Evolutionary conservation across 2,888 invertebrate genomes (phyloP).

Genomic region (Drosophila dives): DNA sequence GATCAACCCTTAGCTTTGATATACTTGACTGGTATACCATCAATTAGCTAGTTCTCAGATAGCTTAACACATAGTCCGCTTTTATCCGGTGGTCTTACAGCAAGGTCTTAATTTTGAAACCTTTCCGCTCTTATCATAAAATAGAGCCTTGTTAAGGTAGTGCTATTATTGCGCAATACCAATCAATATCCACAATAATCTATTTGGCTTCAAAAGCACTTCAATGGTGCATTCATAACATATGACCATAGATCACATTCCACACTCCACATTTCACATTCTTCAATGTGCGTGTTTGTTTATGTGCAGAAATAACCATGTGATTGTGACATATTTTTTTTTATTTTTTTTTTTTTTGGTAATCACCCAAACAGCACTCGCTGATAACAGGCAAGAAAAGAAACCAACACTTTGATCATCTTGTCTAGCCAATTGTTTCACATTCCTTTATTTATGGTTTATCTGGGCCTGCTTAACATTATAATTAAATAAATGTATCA

Average conservation of each 20-base stretch:
- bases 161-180: conserved; percentile 19
- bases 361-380: conserved; percentile 4
- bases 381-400: conserved; percentile 4
- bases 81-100: conserved; percentile 11
- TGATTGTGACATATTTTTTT: conserved; percentile 22
- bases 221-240: conserved; percentile 20
- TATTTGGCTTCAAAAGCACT: conserved; percentile 46
- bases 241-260: conserved; percentile 32
- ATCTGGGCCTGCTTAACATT: background rate
- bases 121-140: conserved; percentile 18
- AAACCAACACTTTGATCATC: conserved; percentile 9
- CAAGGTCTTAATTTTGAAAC: conserved; percentile 35
- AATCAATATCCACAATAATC: conserved; percentile 35
- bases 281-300: background rate
- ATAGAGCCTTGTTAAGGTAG: conserved; percentile 13
- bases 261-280: conserved; percentile 7
- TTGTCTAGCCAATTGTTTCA: background rate
- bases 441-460: background rate
- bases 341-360: conserved; percentile 9
- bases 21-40: conserved; percentile 12
- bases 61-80: conserved; percentile 10
- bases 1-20: background rate
- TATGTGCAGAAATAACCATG: conserved; percentile 25
- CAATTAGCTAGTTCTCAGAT: too few relatives aligned
- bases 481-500: conserved; percentile 64